These are phyloP conservation scores for Dendroctonus ponderosae DNA, from an alignment of 1,140 invertebrate genomes.

Conservation along the genomic window DNA sequence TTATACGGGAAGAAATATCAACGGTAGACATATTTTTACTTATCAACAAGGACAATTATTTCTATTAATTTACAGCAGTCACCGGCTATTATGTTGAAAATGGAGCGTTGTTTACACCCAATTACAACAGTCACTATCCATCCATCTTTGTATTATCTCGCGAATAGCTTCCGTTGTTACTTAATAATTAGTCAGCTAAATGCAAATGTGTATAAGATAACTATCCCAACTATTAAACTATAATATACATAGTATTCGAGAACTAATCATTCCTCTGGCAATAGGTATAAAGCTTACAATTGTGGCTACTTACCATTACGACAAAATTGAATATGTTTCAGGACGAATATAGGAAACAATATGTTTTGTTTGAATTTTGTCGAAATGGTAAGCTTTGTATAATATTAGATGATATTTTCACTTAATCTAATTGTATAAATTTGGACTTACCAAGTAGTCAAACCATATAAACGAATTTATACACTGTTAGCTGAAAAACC, in stretches of 20 bases:
- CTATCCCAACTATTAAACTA: constrained; percentile 12
- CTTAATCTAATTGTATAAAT: constrained; percentile 11
- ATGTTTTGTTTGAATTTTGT: background rate
- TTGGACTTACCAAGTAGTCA: constrained; percentile 15
- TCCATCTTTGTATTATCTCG: too few relatives aligned
- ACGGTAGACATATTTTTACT: too few relatives aligned
- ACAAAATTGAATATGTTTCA: background rate
- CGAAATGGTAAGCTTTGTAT: background rate
- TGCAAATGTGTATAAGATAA: constrained; percentile 26
- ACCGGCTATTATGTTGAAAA: too few relatives aligned
- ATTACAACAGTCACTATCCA: too few relatives aligned
- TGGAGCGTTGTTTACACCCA: too few relatives aligned
- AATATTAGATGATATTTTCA: constrained; percentile 2
- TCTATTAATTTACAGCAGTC: too few relatives aligned
- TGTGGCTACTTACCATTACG: background rate
- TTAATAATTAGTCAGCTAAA: constrained; percentile 1
- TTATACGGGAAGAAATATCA: too few relatives aligned
- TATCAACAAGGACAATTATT: too few relatives aligned
- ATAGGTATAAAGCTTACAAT: background rate
- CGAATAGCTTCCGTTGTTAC: too few relatives aligned
- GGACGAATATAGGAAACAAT: too few relatives aligned
- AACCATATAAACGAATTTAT: constrained; percentile 20
- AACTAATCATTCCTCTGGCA: constrained; percentile 17
- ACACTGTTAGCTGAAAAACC: background rate
- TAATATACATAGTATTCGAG: constrained; percentile 11